Percentiles rank a stretch among this genome's conserved stretches.
These are phyloP conservation scores for Nycticryphes semicollaris DNA, from an alignment of 2,113 vertebrate species.

Conservation along the genomic window DNA sequence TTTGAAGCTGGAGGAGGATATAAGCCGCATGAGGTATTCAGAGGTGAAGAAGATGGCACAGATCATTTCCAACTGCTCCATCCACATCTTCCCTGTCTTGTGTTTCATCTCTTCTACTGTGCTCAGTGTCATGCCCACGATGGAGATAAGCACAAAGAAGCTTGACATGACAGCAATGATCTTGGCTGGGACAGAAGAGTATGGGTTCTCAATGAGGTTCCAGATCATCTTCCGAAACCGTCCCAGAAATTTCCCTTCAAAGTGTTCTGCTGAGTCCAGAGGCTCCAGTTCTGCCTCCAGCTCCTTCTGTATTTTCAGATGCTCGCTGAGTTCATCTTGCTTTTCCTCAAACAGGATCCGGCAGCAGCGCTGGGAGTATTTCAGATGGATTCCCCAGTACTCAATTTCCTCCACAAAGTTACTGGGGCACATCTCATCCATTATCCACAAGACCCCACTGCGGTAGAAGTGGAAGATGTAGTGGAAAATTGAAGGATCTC, in stretches of 20 bases:
- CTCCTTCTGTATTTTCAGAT: constrained; percentile 80
- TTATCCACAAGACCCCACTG: constrained; percentile 82
- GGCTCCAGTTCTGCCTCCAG: constrained; percentile 80
- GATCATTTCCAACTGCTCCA: constrained; percentile 79
- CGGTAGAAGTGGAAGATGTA: constrained; percentile 89
- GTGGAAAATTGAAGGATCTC: constrained; percentile 86
- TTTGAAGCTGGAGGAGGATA: constrained; percentile 72
- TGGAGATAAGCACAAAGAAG: constrained; percentile 83
- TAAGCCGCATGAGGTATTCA: constrained; percentile 79
- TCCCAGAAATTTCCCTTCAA: constrained; percentile 78
- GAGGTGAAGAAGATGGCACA: constrained; percentile 84
- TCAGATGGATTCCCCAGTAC: constrained; percentile 85
- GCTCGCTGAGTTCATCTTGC: constrained; percentile 79
- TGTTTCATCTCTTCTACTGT: constrained; percentile 83
- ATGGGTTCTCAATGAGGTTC: constrained; percentile 83
- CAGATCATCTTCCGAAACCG: constrained; percentile 70
- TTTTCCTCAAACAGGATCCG: constrained; percentile 83
- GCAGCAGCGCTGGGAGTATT: constrained; percentile 80
- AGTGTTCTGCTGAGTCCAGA: constrained; percentile 57
- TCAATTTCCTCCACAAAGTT: constrained; percentile 84
- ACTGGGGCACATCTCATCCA: constrained; percentile 80
- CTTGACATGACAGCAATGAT: constrained; percentile 80
- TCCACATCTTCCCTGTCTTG: constrained; percentile 69
- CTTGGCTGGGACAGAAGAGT: constrained; percentile 79
- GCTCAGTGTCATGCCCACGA: constrained; percentile 83